Base-by-base conservation (phyloP, 37 sponge, comb jelly and placozoan species). In the Aphrocallistes beatrix region DNA sequence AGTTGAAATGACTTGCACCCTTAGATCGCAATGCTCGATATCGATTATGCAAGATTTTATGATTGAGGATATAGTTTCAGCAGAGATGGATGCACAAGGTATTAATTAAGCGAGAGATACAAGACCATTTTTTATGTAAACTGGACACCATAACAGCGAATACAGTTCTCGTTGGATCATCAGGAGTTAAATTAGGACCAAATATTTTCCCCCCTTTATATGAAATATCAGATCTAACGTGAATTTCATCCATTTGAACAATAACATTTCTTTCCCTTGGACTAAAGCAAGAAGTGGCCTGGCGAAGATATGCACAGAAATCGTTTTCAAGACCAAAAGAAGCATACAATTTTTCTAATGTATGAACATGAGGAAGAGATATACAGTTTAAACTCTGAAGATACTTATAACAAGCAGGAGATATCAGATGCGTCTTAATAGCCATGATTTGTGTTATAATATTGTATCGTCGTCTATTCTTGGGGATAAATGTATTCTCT, bases 81-180 rank as follows among this genome's bases (percentile, higher is more conserved):
- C 75, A 25, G 75, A 60, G 34, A 60, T 13, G n/a, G 75, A 60
- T 25, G 32, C 75, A 60, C 75, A 60, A 25, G 75, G 75, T 19
- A 60, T 3, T n/a, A n/a, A n/a, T n/a, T 60, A 60, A 60, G n/a
- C 75, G 75, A 6, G 21, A 3, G n/a, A 60, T 13, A 60, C 75
- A 60, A 3, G 75, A 60, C 75, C 75, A 60, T 60, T 60, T 60
- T 30, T 60, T 3, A 60, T 13, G n/a, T 13, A 60, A 60, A 28
- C 75, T 60, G 34, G 75, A 60, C 34, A 60, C 75, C 75, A 60
- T 60, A 32, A 60, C 21, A 21, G 75, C 75, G n/a, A 60, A 60
- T 6, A 60, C 8, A 13, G 75, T 60, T 60, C 21, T 60, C 32
- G 75, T 60, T 19, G 75, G 75, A 28, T 60, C 75, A 8, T 60